A percentile compares a stretch with the other conserved stretches of the same genome.
phyloP scores from a whole-genome alignment of 2,797 vertebrate species.

The Liparis tanakae region DNA sequence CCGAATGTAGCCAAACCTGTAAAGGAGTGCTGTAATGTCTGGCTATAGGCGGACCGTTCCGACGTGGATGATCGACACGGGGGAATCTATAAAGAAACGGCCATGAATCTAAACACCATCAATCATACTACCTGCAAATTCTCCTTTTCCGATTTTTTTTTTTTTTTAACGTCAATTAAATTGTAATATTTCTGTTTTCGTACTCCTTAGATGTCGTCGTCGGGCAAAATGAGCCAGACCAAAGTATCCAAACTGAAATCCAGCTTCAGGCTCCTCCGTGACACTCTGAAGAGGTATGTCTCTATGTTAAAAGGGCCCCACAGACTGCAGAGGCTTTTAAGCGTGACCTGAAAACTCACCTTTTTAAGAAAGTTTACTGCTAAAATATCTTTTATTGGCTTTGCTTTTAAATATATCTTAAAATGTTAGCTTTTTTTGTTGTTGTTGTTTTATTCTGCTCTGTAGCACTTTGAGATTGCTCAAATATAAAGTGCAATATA shows the following conservation, averaged over 20 bases:
- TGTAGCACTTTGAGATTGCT: too few relatives aligned
- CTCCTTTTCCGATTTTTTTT: not conserved
- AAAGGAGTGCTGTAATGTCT: slow-evolving; percentile 12
- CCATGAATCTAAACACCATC: not conserved
- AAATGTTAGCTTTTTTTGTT: too few relatives aligned
- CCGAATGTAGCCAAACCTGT: slow-evolving; percentile 11
- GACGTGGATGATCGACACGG: slow-evolving; percentile 23
- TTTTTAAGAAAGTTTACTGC: too few relatives aligned
- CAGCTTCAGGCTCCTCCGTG: slow-evolving; percentile 51
- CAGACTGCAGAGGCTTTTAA: too few relatives aligned
- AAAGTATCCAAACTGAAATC: slow-evolving; percentile 61
- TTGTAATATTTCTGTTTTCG: slow-evolving; percentile 28
- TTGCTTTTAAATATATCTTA: too few relatives aligned
- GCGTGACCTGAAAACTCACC: too few relatives aligned
- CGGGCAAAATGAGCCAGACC: slow-evolving; percentile 57
- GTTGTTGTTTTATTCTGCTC: too few relatives aligned
- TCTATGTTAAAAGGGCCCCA: too few relatives aligned
- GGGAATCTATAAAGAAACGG: not conserved
- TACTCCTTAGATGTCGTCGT: slow-evolving; percentile 61
- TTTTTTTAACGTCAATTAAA: not conserved
- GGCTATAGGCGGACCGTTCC: not conserved
- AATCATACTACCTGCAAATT: not conserved
- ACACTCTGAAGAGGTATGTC: slow-evolving; percentile 66
- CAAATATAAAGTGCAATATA: too few relatives aligned
- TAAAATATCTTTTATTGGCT: too few relatives aligned